Evolutionary conservation across 1,140 invertebrate species (phyloP).

Genomic region (Drosophila rhopaloa): DNA sequence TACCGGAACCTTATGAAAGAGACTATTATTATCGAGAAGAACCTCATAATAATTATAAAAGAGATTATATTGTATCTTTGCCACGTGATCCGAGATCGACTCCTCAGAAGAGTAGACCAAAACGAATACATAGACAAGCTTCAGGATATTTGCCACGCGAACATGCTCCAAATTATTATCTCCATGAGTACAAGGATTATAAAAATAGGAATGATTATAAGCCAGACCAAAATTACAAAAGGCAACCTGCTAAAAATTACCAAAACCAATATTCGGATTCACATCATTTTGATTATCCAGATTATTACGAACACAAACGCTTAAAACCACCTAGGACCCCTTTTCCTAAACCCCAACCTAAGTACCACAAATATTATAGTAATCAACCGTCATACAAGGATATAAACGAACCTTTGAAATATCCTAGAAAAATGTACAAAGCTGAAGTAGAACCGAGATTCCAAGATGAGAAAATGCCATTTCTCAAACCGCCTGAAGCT

Average conservation of each 20-base stretch:
- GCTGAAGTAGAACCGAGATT: background rate
- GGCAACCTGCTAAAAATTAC: background rate
- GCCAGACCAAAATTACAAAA: background rate
- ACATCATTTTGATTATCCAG: background rate
- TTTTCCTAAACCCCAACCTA: background rate
- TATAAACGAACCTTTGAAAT: too few species aligned
- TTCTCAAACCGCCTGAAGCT: background rate
- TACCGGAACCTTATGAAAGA: background rate
- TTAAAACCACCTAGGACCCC: background rate
- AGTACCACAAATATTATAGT: background rate
- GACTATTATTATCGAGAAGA: background rate
- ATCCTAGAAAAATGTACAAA: background rate
- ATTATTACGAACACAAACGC: background rate
- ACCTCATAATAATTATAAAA: background rate
- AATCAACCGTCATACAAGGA: background rate
- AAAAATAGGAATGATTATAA: background rate
- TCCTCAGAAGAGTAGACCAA: too few species aligned
- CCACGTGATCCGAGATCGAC: background rate
- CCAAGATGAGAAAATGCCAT: background rate
- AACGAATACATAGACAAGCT: background rate
- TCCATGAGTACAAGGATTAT: background rate
- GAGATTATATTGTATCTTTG: background rate
- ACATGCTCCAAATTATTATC: conserved; percentile 5
- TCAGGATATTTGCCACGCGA: conserved; percentile 11
- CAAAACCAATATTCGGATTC: background rate